Evolutionary conservation across 53 echinoderm and acorn worm genomes (phyloP), one percentile per base, ranked within the genome.

Genomic region (Henricia sp.): DNA sequence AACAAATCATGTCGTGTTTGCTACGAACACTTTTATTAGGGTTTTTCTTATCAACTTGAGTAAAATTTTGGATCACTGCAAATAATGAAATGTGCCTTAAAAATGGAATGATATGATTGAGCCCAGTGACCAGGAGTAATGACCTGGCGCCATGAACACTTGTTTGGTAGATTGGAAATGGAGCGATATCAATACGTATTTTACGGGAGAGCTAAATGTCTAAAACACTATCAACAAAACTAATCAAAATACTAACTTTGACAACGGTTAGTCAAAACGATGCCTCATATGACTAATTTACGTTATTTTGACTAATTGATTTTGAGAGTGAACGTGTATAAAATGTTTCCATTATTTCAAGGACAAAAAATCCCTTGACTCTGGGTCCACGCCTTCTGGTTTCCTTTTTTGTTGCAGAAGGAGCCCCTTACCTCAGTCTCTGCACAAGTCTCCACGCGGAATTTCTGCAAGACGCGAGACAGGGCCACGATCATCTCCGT

Each of bases 381-480:
- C 26, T 60, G 26, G 28, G 19, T 13, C 9, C 19, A 23, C 53
- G 53, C 53, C 53, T 23, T 23, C 53, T 53, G 23, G 21, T 25
- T 24, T 56, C 24, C 23, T 4, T 8, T n/a, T 56, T 16, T 5
- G 41, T 26, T 6, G 10, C 5, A 1, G 67, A 16, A n/a, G 17
- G 3, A 6, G 1, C n/a, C 0, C 1, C 70, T 32, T 86, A 86
- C 86, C 76, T 86, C 53, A 42, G 86, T 86, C 24, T 74, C 26
- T 3, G 37, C 20, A 65, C 63, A 86, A 20, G 37, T 34, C 38
- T 86, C 86, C 32, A 86, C 19, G 36, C 63, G 60, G 37, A 34
- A 86, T 25, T 46, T 67, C 50, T 75, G 28, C 27, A 86, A 21
- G 11, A 65, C 25, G 20, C 66, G 50, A 11, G 50, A 3, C 37